phyloP scores from a whole-genome alignment of 2,797 vertebrate genomes.

The Pseudotriccus pelzelni region DNA sequence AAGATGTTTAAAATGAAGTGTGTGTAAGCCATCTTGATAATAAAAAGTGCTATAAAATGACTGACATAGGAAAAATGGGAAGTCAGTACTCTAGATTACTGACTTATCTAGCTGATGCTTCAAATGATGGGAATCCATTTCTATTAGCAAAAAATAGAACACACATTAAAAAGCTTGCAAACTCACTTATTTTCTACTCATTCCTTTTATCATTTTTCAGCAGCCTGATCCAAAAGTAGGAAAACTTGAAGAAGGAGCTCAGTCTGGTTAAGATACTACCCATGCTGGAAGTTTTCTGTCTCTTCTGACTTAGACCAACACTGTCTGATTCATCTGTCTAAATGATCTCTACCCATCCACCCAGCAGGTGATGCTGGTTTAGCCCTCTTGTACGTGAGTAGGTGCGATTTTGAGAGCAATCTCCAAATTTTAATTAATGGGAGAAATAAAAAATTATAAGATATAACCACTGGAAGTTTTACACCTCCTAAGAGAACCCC shows the following conservation, averaged over 20 bases:
- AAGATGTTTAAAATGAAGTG: neutral
- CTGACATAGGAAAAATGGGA: neutral
- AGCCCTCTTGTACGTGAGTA: neutral
- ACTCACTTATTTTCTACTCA: neutral
- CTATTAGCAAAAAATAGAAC: neutral
- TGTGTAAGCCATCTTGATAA: neutral
- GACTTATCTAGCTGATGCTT: neutral
- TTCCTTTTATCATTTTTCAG: neutral
- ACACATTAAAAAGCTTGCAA: neutral
- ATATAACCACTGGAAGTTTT: neutral
- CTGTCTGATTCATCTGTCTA: neutral
- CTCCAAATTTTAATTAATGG: neutral
- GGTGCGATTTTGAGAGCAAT: neutral
- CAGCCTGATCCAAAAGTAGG: neutral
- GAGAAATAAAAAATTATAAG: neutral
- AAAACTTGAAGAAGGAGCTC: neutral
- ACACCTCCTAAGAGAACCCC: neutral
- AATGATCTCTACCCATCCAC: neutral
- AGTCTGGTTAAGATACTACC: neutral
- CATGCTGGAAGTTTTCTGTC: neutral
- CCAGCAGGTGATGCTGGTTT: neutral
- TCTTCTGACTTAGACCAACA: neutral
- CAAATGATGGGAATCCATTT: neutral
- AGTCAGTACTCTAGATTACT: neutral
- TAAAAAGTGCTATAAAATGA: neutral